Base-by-base conservation (phyloP, 2,888 invertebrate species). In the Folsomia manolachei region DNA sequence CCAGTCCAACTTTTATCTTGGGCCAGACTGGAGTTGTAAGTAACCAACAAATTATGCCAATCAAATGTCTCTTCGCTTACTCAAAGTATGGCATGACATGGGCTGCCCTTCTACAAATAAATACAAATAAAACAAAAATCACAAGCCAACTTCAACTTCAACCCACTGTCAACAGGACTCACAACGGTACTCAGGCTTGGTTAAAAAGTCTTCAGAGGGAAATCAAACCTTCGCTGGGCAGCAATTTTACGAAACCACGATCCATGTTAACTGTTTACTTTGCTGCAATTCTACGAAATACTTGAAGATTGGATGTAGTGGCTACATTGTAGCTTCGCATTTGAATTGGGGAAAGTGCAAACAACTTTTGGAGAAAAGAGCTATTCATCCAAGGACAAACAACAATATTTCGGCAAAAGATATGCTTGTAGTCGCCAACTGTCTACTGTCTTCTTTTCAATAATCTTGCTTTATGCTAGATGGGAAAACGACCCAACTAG, bases 41-140 rank as follows among this genome's bases (percentile, higher is more conserved):
- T n/a, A 56, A 56, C 56, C 56, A 56, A 56, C 56, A 56, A 56
- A 56, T 56, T 56, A 56, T 56, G 56, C 56, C 56, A 56, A 7
- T 56, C 56, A 14, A 14, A 7, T 56, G 7, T n/a, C 19, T 56
- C 56, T 56, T 56, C 21, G 18, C 51, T 21, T 56, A 19, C 56
- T n/a, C 19, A 7, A 56, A 56, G 11, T 19, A 21, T 19, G 56
- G 7, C 19, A 56, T 56, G 56, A 4, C 18, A 7, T 56, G 18
- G 18, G 11, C 21, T 18, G 7, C 19, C 56, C n/a, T n/a, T 56
- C 19, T 56, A 4, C 56, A 14, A n/a, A 14, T 19, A 7, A 56
- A 56, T 56, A 21, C 56, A 56, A 39, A 39, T 39, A 39, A 39
- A n/a, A n/a, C n/a, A n/a, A n/a, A n/a, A 39, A 39, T 39, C 39